phyloP scores from a whole-genome alignment of 1,140 invertebrate species.

The Hormaphis cornu region DNA sequence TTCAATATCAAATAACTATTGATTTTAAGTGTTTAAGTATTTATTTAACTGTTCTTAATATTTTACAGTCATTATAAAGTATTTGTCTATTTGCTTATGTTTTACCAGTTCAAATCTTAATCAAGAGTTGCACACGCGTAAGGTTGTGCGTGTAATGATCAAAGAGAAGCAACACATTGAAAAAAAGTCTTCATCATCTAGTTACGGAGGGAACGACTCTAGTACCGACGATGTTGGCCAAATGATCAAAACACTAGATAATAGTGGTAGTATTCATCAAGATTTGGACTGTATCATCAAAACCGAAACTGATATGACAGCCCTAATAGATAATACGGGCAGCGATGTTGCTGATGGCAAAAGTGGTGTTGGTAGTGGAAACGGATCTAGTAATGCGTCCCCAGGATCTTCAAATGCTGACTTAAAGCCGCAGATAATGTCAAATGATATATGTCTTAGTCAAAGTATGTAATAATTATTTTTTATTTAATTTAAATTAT shows the following conservation, averaged over 20 bases:
- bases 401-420: neutral
- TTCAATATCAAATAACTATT: too few species aligned
- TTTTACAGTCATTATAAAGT: too few species aligned
- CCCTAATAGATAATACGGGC: neutral
- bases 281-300: constrained; percentile 14
- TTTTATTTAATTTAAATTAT: neutral
- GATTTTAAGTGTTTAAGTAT: too few species aligned
- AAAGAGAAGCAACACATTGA: constrained; percentile 14
- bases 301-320: constrained; percentile 16
- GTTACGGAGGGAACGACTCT: neutral
- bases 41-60: too few species aligned
- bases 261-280: constrained; percentile 6
- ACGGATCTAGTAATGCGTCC: neutral
- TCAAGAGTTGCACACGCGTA: neutral
- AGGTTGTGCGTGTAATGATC: constrained; percentile 16
- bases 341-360: neutral
- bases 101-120: neutral
- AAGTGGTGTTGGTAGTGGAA: constrained; percentile 3
- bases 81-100: too few species aligned
- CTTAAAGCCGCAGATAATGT: neutral
- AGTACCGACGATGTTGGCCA: neutral
- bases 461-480: neutral
- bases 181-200: neutral
- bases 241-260: constrained; percentile 19
- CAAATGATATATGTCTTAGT: constrained; percentile 1